A percentile compares a stretch with the other conserved stretches of the same genome.
Conservation (phyloP, 2,888 invertebrate species). For the Pyrocoelia pectoralis region DNA sequence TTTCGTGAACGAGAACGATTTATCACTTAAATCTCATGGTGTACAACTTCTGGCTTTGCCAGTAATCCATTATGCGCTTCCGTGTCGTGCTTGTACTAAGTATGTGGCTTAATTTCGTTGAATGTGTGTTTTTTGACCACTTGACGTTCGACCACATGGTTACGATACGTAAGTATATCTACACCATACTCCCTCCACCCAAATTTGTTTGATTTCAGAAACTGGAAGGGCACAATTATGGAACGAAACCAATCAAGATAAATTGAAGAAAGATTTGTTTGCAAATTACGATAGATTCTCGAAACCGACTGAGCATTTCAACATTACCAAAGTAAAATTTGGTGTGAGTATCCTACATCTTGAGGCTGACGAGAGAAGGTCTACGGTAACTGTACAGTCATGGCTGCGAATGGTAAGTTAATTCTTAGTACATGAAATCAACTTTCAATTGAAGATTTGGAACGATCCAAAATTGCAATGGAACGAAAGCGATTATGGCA, state of each 20-base stretch:
- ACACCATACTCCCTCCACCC: not conserved
- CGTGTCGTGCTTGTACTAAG: not conserved
- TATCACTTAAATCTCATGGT: not conserved
- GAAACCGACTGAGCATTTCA: constrained; percentile 63
- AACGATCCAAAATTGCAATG: constrained; percentile 74
- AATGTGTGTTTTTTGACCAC: not conserved
- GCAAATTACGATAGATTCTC: constrained; percentile 66
- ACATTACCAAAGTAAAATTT: constrained; percentile 62
- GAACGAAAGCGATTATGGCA: constrained; percentile 73
- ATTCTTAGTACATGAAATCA: too few relatives aligned
- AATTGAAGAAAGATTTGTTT: constrained; percentile 65
- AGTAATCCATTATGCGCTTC: not conserved
- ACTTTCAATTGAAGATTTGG: constrained; percentile 67
- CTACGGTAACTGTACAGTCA: constrained; percentile 66
- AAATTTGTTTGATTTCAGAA: constrained; percentile 34
- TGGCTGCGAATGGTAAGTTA: constrained; percentile 69
- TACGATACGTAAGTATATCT: not conserved
- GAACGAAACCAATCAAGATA: constrained; percentile 67
- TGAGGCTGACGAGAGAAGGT: constrained; percentile 69
- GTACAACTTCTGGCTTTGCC: not conserved
- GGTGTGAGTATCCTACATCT: constrained; percentile 69
- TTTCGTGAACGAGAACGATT: not conserved
- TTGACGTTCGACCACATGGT: not conserved
- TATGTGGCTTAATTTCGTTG: not conserved
- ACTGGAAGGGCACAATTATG: constrained; percentile 58